phyloP scores from a whole-genome alignment of 2,113 vertebrate genomes.

The Stomatorhinus ivindoensis region DNA sequence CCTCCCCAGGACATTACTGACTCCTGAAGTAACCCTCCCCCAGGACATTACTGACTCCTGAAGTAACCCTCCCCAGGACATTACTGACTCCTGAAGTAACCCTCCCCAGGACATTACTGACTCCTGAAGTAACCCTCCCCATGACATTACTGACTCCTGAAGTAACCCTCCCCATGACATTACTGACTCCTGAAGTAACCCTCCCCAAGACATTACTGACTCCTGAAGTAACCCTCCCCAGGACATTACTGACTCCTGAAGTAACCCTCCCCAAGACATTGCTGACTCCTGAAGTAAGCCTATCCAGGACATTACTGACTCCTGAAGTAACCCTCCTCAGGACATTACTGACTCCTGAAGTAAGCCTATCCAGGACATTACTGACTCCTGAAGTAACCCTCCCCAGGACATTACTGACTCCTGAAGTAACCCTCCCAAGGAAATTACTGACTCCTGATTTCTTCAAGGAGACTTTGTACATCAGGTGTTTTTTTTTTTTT shows the following conservation, averaged over 20 bases:
- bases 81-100: background rate
- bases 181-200: background rate
- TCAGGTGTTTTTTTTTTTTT: background rate
- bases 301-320: no score
- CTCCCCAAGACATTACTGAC: background rate
- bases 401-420: background rate
- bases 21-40: background rate
- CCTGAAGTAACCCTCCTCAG: background rate
- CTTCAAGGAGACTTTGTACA: background rate
- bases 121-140: background rate
- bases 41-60: background rate
- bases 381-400: background rate
- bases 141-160: background rate
- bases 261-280: background rate
- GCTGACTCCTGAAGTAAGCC: background rate
- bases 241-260: background rate
- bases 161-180: background rate
- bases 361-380: background rate
- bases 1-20: background rate
- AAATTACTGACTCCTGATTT: background rate
- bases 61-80: background rate
- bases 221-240: background rate
- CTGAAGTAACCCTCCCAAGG: background rate
- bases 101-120: background rate
- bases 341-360: background rate